These are phyloP conservation scores for Platysternon megacephalum DNA, from an alignment of 2,113 vertebrate species.

Conservation along the genomic window DNA sequence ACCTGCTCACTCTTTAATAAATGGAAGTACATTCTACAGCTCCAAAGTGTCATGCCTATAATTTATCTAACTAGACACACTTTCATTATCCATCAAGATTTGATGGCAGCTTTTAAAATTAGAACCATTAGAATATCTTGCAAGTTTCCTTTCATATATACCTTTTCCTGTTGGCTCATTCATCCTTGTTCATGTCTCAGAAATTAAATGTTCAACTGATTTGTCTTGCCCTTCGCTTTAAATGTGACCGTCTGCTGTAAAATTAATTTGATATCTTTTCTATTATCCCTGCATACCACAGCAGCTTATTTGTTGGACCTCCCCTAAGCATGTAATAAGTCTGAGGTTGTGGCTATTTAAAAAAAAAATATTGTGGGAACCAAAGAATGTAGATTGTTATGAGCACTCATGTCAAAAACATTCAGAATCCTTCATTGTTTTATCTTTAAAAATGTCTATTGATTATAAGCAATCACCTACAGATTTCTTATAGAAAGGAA, in stretches of 20 bases:
- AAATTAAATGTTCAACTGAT: slow-evolving; percentile 64
- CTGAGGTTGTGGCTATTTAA: background rate
- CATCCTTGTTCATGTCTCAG: slow-evolving; percentile 66
- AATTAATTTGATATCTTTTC: background rate
- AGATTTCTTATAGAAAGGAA: background rate
- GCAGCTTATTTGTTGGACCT: background rate
- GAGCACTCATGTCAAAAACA: background rate
- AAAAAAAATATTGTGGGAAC: background rate
- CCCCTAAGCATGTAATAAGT: background rate
- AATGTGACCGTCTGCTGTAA: background rate
- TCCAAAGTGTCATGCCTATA: slow-evolving; percentile 49
- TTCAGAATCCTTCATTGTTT: background rate
- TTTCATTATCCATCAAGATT: slow-evolving; percentile 67
- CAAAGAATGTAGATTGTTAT: background rate
- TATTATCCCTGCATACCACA: background rate
- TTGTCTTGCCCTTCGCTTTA: slow-evolving; percentile 44
- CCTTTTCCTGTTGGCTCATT: slow-evolving; percentile 62
- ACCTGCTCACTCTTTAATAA: slow-evolving; percentile 65
- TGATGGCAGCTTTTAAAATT: slow-evolving; percentile 76
- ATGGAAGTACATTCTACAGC: slow-evolving; percentile 51
- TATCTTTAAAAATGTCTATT: background rate
- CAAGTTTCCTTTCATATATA: slow-evolving; percentile 61
- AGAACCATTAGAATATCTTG: slow-evolving; percentile 66
- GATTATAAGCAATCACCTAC: background rate
- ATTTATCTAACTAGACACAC: slow-evolving; percentile 68